These are phyloP conservation scores for Corapipo altera DNA, from an alignment of 2,113 vertebrate species.

Conservation along the genomic window DNA sequence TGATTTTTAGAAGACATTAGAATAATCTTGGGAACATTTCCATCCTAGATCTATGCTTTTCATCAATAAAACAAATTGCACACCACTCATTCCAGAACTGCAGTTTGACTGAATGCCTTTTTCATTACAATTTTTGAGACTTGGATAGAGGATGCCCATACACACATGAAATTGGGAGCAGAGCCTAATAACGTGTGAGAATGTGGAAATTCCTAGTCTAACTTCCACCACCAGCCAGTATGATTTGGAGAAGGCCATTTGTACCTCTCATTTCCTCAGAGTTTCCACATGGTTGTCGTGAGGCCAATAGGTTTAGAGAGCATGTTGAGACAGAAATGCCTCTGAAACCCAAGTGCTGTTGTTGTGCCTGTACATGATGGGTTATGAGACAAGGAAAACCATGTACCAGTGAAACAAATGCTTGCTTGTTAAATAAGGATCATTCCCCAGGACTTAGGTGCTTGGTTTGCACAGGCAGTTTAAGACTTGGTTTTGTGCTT, in stretches of 20 bases:
- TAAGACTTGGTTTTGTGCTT: not conserved
- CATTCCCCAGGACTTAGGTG: not conserved
- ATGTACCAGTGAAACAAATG: not conserved
- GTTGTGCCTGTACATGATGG: not conserved
- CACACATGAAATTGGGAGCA: fast-evolving
- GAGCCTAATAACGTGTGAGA: not conserved
- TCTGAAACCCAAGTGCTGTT: not conserved
- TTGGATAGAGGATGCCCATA: not conserved
- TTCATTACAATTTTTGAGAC: not conserved
- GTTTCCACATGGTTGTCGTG: not conserved
- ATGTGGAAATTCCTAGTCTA: not conserved
- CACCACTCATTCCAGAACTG: not conserved
- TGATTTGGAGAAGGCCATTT: not conserved
- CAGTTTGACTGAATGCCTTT: not conserved
- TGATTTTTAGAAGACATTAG: not conserved
- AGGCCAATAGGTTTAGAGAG: not conserved
- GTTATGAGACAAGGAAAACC: not conserved
- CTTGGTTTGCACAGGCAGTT: not conserved
- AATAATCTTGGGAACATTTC: not conserved
- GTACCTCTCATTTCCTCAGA: not conserved
- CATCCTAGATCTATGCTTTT: not conserved
- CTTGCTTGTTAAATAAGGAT: not conserved
- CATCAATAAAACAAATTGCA: not conserved
- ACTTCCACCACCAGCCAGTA: fast-evolving
- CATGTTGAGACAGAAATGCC: not conserved